A percentile compares a stretch with the other conserved stretches of the same genome.
phyloP scores from a whole-genome alignment of 2,113 vertebrate genomes.

The Syngnathus floridae region DNA sequence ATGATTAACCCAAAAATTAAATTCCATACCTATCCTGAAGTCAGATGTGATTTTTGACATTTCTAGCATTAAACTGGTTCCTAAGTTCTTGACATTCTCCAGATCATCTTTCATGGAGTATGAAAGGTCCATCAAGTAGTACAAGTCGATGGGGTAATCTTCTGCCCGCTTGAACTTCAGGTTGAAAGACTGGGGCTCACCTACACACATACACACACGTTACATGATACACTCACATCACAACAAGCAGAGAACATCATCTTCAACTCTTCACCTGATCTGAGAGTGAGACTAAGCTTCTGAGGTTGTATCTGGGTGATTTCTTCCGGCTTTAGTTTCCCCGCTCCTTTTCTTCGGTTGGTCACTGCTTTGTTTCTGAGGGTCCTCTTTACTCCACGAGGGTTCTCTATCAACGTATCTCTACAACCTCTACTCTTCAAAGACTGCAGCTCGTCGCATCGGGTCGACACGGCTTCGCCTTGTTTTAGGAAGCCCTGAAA shows the following conservation, averaged over 20 bases:
- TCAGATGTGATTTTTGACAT: constrained; percentile 94
- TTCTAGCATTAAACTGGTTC: constrained; percentile 85
- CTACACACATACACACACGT: background rate
- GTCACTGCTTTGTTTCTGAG: constrained; percentile 79
- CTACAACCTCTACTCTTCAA: constrained; percentile 81
- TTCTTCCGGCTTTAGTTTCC: constrained; percentile 78
- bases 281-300: constrained; percentile 78
- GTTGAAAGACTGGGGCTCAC: constrained; percentile 85
- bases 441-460: constrained; percentile 86
- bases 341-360: constrained; percentile 76
- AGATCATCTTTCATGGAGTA: constrained; percentile 98
- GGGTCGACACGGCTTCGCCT: constrained; percentile 88
- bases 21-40: constrained; percentile 86
- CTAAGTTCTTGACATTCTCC: constrained; percentile 95
- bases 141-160: constrained; percentile 96
- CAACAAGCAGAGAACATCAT: background rate
- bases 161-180: constrained; percentile 93
- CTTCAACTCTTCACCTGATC: constrained; percentile 74
- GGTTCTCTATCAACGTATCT: constrained; percentile 79
- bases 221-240: background rate
- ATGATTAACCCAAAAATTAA: background rate
- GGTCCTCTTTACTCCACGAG: constrained; percentile 66
- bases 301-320: constrained; percentile 97
- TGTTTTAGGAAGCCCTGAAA: constrained; percentile 82
- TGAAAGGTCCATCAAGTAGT: constrained; percentile 98